Conservation (phyloP, 1,140 invertebrate species). For the Tetramorium simillimum region DNA sequence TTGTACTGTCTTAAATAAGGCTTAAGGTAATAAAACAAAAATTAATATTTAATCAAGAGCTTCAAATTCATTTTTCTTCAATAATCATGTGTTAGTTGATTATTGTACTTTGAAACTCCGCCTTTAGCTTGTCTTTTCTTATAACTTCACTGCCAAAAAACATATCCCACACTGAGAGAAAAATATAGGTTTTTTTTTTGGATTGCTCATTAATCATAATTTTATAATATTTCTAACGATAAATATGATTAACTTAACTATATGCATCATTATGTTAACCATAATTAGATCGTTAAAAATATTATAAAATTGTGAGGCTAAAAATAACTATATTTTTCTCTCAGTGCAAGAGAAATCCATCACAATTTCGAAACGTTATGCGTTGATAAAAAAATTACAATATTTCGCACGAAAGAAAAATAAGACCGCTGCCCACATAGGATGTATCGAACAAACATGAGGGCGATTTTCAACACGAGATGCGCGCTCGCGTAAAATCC, state of each 20-base stretch:
- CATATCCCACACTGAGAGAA: background rate
- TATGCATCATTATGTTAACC: too few relatives aligned
- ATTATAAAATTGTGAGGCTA: too few relatives aligned
- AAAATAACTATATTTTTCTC: too few relatives aligned
- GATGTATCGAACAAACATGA: conserved; percentile 14
- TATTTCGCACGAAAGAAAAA: background rate
- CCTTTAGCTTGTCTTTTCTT: background rate
- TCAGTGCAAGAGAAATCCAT: background rate
- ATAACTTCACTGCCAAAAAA: background rate
- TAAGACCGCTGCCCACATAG: background rate
- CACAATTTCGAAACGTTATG: background rate
- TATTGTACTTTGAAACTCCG: background rate
- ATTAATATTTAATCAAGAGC: background rate
- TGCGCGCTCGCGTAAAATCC: conserved; percentile 17
- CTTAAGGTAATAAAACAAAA: background rate
- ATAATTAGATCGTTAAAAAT: too few relatives aligned
- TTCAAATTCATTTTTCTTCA: background rate
- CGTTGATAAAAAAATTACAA: conserved; percentile 13
- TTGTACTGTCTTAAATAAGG: background rate
- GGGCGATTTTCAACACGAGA: conserved; percentile 15
- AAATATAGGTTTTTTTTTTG: too few relatives aligned
- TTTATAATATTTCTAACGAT: too few relatives aligned
- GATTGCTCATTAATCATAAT: too few relatives aligned
- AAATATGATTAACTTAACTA: too few relatives aligned
- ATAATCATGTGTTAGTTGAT: background rate